Conservation (phyloP, 2,797 vertebrate genomes). For the Brachyrhaphis roseni region DNA sequence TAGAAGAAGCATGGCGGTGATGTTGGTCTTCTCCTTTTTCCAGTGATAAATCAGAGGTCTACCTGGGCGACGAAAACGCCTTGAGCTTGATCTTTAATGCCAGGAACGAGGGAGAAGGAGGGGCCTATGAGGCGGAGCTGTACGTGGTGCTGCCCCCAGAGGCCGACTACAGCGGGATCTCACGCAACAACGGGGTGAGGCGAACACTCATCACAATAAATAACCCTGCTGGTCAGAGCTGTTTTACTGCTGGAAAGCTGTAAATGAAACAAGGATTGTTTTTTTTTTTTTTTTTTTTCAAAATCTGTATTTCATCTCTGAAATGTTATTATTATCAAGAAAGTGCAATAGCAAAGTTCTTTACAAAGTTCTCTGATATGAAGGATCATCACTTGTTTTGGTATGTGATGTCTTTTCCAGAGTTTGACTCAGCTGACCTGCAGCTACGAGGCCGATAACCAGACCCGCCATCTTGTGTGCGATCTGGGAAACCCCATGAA, state of each 20-base stretch:
- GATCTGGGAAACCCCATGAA: slow-evolving; percentile 96
- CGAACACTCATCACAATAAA: background rate
- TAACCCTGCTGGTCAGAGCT: background rate
- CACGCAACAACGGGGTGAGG: slow-evolving; percentile 86
- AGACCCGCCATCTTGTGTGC: slow-evolving; percentile 87
- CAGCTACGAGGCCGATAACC: slow-evolving; percentile 86
- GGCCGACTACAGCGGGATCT: slow-evolving; percentile 89
- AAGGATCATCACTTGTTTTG: background rate
- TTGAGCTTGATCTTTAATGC: slow-evolving; percentile 88
- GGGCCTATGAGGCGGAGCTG: slow-evolving; percentile 93
- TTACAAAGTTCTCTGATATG: background rate
- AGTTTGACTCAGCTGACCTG: slow-evolving; percentile 88
- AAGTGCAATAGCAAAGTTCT: background rate
- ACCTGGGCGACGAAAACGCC: slow-evolving; percentile 88
- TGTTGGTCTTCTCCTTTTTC: slow-evolving; percentile 14
- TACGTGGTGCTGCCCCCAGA: slow-evolving; percentile 85
- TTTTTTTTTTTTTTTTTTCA: background rate
- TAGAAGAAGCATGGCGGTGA: background rate
- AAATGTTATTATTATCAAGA: background rate
- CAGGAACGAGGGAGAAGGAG: slow-evolving; percentile 89
- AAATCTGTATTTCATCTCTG: background rate
- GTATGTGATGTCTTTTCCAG: slow-evolving; percentile 65
- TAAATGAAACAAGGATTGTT: background rate
- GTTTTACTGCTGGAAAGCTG: background rate
- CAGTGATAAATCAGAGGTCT: slow-evolving; percentile 84